A percentile compares a stretch with the other conserved stretches of the same genome.
These are phyloP conservation scores for Tanytarsus gracilentus DNA, from an alignment of 2,888 invertebrate species.

Conservation along the genomic window DNA sequence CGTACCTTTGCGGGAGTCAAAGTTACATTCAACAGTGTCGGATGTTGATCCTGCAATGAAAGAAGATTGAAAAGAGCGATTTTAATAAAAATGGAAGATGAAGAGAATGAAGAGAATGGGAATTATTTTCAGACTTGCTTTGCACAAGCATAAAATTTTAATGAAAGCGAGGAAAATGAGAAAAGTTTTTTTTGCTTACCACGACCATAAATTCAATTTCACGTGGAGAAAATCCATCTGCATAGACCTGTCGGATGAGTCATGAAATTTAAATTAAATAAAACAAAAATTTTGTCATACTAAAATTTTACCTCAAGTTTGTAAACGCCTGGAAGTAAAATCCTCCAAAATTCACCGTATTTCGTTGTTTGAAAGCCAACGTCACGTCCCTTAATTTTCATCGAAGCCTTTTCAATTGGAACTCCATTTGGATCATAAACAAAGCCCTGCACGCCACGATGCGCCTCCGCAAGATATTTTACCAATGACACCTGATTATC, in stretches of 20 bases:
- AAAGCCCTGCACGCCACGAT: slow-evolving; percentile 82
- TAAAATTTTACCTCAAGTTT: slow-evolving; percentile 58
- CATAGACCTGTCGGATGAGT: slow-evolving; percentile 55
- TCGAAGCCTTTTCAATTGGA: slow-evolving; percentile 67
- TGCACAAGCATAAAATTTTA: neutral
- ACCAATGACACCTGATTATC: slow-evolving; percentile 79
- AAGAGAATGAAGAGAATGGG: too few relatives aligned
- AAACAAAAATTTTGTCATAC: neutral
- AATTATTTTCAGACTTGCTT: too few relatives aligned
- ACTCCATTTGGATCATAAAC: slow-evolving; percentile 68
- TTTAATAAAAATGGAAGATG: too few relatives aligned
- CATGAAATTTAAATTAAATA: neutral
- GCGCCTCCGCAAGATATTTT: slow-evolving; percentile 75
- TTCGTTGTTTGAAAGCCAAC: slow-evolving; percentile 78
- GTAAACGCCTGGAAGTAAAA: slow-evolving; percentile 79
- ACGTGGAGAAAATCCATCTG: slow-evolving; percentile 72
- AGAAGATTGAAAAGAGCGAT: too few relatives aligned
- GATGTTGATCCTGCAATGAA: slow-evolving; percentile 58
- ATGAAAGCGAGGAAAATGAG: neutral
- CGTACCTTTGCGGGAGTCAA: slow-evolving; percentile 69
- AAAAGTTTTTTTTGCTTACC: neutral
- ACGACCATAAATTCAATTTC: slow-evolving; percentile 77
- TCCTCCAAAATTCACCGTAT: slow-evolving; percentile 92
- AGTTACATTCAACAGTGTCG: slow-evolving; percentile 75
- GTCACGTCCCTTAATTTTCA: slow-evolving; percentile 72